phyloP scores from a whole-genome alignment of 2,797 vertebrate species.

The Pitangus sulphuratus region DNA sequence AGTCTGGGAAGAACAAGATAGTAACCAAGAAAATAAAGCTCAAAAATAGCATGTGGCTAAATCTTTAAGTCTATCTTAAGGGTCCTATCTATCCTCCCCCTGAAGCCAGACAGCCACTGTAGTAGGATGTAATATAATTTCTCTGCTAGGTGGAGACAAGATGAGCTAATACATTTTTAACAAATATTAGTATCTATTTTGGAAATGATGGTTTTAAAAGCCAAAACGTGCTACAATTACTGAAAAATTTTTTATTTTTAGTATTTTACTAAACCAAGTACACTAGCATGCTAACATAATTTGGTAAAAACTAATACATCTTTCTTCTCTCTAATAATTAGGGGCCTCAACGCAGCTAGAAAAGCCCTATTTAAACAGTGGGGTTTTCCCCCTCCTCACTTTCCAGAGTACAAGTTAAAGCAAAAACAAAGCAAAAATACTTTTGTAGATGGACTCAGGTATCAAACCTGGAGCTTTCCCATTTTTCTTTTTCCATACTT shows the following conservation, averaged over 20 bases:
- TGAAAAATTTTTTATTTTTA: not conserved
- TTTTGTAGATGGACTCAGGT: not conserved
- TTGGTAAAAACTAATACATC: not conserved
- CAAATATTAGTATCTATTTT: not conserved
- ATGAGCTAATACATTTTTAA: not conserved
- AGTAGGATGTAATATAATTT: not conserved
- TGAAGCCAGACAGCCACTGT: not conserved
- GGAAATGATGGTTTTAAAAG: not conserved
- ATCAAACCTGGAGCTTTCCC: not conserved
- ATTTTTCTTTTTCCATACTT: not conserved
- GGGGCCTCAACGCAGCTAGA: not conserved
- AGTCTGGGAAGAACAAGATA: not conserved
- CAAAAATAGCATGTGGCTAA: not conserved
- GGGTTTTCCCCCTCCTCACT: not conserved
- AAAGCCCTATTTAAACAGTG: not conserved
- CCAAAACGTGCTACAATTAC: not conserved
- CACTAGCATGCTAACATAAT: not conserved
- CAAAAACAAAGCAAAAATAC: slow-evolving; percentile 4
- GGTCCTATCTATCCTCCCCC: not conserved
- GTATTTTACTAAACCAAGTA: not conserved
- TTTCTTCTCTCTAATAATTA: not conserved
- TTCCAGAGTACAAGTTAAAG: not conserved
- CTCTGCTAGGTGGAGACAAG: not conserved
- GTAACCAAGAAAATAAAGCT: not conserved
- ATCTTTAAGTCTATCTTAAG: not conserved